These are phyloP conservation scores for Intellagama lesueurii DNA, from an alignment of 2,797 vertebrate genomes.

Conservation along the genomic window DNA sequence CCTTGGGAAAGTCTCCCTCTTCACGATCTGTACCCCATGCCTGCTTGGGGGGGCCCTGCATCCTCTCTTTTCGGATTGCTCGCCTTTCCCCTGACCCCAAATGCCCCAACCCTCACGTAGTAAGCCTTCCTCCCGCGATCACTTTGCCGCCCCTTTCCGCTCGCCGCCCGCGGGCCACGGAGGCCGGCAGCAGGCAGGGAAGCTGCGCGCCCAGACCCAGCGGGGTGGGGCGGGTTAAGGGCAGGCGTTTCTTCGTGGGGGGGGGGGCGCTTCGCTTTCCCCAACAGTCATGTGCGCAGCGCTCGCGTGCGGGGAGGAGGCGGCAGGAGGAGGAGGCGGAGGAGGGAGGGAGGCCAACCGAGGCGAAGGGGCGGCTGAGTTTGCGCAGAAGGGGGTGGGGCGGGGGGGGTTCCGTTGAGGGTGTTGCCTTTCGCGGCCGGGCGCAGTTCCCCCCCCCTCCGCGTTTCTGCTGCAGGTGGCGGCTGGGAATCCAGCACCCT, in stretches of 20 bases:
- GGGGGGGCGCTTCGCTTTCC: constrained; percentile 7
- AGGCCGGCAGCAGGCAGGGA: not conserved
- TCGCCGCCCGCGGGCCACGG: no score
- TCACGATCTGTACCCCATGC: not conserved
- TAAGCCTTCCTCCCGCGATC: no score
- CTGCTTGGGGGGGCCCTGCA: no score
- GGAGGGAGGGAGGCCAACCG: not conserved
- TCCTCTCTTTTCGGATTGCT: not conserved
- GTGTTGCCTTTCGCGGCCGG: not conserved
- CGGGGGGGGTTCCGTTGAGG: not conserved
- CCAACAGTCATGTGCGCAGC: constrained; percentile 10
- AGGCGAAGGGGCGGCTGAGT: not conserved
- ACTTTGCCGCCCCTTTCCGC: no score
- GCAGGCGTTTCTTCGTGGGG: not conserved
- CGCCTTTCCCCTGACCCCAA: not conserved
- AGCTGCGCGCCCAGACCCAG: not conserved
- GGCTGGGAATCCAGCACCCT: constrained; percentile 21
- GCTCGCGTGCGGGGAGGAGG: no score
- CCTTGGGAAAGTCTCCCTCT: no score
- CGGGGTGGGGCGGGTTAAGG: no score
- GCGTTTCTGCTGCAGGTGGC: not conserved
- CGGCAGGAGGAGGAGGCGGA: not conserved
- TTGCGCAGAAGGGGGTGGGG: constrained; percentile 17
- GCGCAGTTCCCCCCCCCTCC: not conserved
- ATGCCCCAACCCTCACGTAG: not conserved